Base-by-base conservation (phyloP, 2,888 invertebrate species). In the Clepsis dumicolana region DNA sequence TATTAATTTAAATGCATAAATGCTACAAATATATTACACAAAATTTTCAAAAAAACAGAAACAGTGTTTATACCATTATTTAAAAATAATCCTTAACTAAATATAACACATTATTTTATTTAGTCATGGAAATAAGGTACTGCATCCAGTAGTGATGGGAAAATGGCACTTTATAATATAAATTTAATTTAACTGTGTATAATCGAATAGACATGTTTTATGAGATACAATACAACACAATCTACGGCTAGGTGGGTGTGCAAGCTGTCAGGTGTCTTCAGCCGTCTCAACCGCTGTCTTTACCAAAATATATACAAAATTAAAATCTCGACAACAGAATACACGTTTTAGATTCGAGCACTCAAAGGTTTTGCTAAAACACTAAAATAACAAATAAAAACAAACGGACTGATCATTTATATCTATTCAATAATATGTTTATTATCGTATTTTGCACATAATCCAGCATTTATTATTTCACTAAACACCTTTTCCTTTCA, bases 11-110 rank as follows among this genome's bases (percentile, higher is more conserved):
- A 69, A 69, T 69, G 69, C 69, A 65, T 69, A 64, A 64, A 69
- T 56, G 69, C 69, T 65, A 69, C 68, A 69, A 69, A 69, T 69
- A 69, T 69, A 64, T 60, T 64, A 69, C 69, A 69, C 69, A 69
- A 69, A 59, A 68, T 21, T 48, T 54, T 56, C 35, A 41, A 57
- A 65, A 64, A 64, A 69, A 59, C 54, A 61, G 60, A 61, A 60
- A 64, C 60, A 69, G n/a, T 25, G 48, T 65, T 53, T 62, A n/a
- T 32, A 69, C 38, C 41, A 50, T 57, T 64, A 53, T 41, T 60
- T 16, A 69, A 64, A 41, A 69, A 59, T 44, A 44, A 69, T 21
- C 12, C 57, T 63, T 57, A 69, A 64, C 18, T 64, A 48, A 64
- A 64, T 48, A 44, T 64, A 68, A 53, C 59, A 53, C 62, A 50